Percentiles rank a stretch among this genome's conserved stretches.
Conservation (phyloP, 2,113 vertebrate genomes). For the Anoura caudifer region DNA sequence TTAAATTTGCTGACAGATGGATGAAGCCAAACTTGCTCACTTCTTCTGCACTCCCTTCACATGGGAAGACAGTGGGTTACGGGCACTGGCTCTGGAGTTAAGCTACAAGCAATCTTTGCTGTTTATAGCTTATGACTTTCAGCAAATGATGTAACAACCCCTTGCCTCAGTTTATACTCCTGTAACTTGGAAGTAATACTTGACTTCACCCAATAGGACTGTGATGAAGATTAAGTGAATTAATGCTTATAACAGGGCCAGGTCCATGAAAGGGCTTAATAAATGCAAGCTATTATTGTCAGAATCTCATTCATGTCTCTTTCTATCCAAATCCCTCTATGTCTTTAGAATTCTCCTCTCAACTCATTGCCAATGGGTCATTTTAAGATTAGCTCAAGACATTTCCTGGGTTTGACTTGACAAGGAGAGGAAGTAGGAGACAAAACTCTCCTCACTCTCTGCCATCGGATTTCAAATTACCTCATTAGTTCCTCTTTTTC, state of each 20-base stretch:
- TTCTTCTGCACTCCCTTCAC: background rate
- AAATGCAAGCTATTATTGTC: background rate
- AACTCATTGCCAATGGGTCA: background rate
- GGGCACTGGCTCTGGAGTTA: rapidly evolving
- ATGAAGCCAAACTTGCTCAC: background rate
- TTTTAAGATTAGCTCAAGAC: background rate
- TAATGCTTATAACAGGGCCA: background rate
- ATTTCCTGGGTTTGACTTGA: background rate
- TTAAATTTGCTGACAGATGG: background rate
- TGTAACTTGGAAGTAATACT: background rate
- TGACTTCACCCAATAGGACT: background rate
- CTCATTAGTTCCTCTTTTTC: background rate
- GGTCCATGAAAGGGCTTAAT: background rate
- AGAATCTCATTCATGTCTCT: background rate
- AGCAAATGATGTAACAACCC: background rate
- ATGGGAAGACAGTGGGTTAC: rapidly evolving
- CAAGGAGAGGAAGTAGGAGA: background rate
- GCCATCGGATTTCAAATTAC: background rate
- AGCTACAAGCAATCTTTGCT: background rate
- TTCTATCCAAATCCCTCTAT: background rate
- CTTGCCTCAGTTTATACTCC: background rate
- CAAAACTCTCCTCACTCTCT: background rate
- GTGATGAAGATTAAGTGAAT: background rate
- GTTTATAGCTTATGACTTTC: background rate
- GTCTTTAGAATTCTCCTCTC: background rate